Percentiles rank a stretch among this genome's conserved stretches.
Conservation (phyloP, 2,888 invertebrate species). For the Melieria picta region DNA sequence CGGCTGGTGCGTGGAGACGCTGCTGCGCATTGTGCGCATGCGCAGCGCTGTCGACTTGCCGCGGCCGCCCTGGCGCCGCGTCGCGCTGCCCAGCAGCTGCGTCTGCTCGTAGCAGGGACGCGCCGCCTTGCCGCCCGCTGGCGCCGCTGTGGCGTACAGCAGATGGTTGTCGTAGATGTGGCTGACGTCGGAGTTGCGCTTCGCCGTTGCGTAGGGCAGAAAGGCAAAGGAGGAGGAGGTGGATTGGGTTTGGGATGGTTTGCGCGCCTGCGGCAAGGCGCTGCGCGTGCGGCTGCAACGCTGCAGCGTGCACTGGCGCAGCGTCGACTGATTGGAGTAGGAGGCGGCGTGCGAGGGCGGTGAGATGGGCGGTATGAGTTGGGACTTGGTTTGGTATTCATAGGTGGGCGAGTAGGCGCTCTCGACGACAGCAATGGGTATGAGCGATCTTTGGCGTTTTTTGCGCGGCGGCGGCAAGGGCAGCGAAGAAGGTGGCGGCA, state of each 20-base stretch:
- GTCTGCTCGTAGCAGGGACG: conserved; percentile 55
- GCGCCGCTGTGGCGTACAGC: conserved; percentile 55
- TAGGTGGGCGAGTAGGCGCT: conserved; percentile 43
- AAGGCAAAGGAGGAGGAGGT: conserved; percentile 63
- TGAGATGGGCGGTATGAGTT: conserved; percentile 49
- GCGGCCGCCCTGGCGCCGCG: conserved; percentile 43
- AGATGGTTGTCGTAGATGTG: conserved; percentile 63
- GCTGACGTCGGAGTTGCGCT: conserved; percentile 62
- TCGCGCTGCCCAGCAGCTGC: conserved; percentile 39
- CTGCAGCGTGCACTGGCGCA: conserved; percentile 48
- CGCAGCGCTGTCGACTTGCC: conserved; percentile 32
- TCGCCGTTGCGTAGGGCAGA: conserved; percentile 55
- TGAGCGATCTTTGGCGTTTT: conserved; percentile 60
- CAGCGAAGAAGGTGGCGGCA: conserved; percentile 46
- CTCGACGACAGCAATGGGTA: conserved; percentile 51
- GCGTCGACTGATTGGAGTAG: conserved; percentile 61
- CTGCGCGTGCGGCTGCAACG: conserved; percentile 39
- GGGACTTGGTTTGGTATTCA: conserved; percentile 52
- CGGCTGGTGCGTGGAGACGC: conserved; percentile 61
- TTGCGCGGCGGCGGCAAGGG: conserved; percentile 63
- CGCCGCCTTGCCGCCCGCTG: conserved; percentile 29
- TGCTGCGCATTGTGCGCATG: conserved; percentile 56
- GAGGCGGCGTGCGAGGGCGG: conserved; percentile 41
- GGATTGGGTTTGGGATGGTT: conserved; percentile 57
- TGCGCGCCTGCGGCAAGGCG: conserved; percentile 43